Evolutionary conservation across 2,888 invertebrate genomes (phyloP), one percentile per base, ranked within the genome.

Genomic region (Melanotus villosus): DNA sequence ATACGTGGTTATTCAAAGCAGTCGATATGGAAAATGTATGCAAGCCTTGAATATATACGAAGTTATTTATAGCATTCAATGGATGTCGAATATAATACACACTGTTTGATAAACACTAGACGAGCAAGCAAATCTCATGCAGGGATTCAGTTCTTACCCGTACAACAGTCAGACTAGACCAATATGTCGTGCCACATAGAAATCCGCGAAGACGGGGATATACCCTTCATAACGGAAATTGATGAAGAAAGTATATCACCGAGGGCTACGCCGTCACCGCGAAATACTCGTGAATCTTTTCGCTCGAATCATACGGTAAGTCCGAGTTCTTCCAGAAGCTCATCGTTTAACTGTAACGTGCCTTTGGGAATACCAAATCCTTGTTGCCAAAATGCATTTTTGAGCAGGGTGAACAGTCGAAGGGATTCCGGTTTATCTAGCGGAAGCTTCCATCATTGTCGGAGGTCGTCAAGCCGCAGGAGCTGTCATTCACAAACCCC

Each of bases 41-140:
- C 41, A 41, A 63, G 54, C 38, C 36, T 41, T 54, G 50, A 38
- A n/a, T 64, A 47, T 57, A 65, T 34, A 47, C 47, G 45, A 57
- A 56, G 65, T 65, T 65, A 65, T 65, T 65, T 56, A 65, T 65
- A 65, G 65, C 45, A 18, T 56, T 57, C 65, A 65, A 65, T 65
- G 57, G 65, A 65, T 65, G 65, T 65, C 32, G 38, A 56, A 56
- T 43, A 43, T 64, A 54, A 65, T 65, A 58, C 65, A 45, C 41
- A 54, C 63, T 30, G 63, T 64, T 41, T 54, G 38, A 64, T 54
- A 64, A 64, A 64, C 63, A 64, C 54, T 34, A 23, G 36, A 47
- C 21, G 36, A 54, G 63, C 54, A 6, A 41, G 54, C 63, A 64
- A n/a, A 41, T 41, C 63, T 54, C 41, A 36, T 26, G 16, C 32